Evolutionary conservation across 2,888 invertebrate species (phyloP).

Genomic region (Rhagonycha fulva): DNA sequence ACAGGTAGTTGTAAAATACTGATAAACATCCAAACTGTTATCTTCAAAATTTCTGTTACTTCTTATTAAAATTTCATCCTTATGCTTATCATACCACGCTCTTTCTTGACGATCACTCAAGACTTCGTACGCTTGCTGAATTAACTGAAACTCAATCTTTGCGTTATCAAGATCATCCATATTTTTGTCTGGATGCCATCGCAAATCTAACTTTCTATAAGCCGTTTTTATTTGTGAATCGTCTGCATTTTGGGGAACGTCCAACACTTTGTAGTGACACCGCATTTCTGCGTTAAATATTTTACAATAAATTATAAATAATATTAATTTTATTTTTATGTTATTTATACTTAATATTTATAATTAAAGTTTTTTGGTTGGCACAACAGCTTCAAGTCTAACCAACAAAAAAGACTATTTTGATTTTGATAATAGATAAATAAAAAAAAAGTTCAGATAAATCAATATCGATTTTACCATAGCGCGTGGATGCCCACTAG

Average conservation of each 20-base stretch:
- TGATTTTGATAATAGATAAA: no score
- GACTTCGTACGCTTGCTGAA: conserved; percentile 97
- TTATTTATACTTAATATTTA: no score
- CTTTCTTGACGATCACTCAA: conserved; percentile 92
- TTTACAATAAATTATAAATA: no score
- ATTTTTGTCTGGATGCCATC: conserved; percentile 96
- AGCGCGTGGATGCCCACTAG: no score
- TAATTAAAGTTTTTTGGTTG: no score
- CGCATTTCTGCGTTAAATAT: conserved; percentile 64
- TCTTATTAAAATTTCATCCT: conserved; percentile 88
- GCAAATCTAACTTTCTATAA: conserved; percentile 86
- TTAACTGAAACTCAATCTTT: conserved; percentile 87
- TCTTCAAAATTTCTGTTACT: conserved; percentile 86
- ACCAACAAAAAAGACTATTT: no score
- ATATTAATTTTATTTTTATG: no score
- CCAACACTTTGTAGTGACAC: conserved; percentile 95
- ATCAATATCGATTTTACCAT: no score
- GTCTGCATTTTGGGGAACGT: conserved; percentile 75
- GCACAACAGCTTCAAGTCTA: no score
- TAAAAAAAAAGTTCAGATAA: no score
- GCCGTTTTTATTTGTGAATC: conserved; percentile 87
- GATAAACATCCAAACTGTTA: conserved; percentile 86
- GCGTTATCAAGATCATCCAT: conserved; percentile 76
- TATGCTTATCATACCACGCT: conserved; percentile 95
- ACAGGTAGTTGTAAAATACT: conserved; percentile 88